Base-by-base conservation (phyloP, 2,797 vertebrate genomes). In the Scleropages formosus region DNA sequence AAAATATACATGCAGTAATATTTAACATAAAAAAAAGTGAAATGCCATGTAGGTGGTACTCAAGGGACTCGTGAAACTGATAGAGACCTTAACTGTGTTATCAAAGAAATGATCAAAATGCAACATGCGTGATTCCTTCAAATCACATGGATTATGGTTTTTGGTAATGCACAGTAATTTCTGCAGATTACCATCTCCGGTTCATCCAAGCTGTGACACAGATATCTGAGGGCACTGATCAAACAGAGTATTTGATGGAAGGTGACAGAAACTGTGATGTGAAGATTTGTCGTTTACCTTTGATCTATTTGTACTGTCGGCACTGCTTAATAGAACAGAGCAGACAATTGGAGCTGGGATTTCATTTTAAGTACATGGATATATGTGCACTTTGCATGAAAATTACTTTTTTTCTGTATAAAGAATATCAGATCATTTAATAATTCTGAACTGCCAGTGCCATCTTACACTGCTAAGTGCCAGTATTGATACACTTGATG, bases 221-320 rank as follows among this genome's bases (percentile, higher is more conserved):
- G 80, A 90, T 86, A 87, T 85, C 85, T 82, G 83, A 85, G 82
- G 76, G 78, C 79, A 82, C 82, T 90, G 90, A 91, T 92, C 90
- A 92, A 92, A 91, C 86, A 83, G 77, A 78, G 81, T 84, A 87
- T 88, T 87, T 90, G 90, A 91, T 85, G 84, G 73, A 84, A 84
- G 86, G 82, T 85, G 90, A 90, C 88, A 91, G 85, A 89, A 89
- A 91, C 87, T 90, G 81, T 88, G 88, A 90, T 90, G 89, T 85
- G 85, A 87, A 87, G 87, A 86, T 83, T 80, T 64, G 82, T 77
- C 39, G 87, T 89, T 64, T 88, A 87, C 85, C 89, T 92, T 92
- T 91, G 88, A 92, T 91, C 87, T 89, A 84, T 59, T 81, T 81
- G 84, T 83, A 82, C 87, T 83, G 82, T 84, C 81, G 72, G 81